Base-by-base conservation (phyloP, 2,888 invertebrate species). In the Pocota personata region DNA sequence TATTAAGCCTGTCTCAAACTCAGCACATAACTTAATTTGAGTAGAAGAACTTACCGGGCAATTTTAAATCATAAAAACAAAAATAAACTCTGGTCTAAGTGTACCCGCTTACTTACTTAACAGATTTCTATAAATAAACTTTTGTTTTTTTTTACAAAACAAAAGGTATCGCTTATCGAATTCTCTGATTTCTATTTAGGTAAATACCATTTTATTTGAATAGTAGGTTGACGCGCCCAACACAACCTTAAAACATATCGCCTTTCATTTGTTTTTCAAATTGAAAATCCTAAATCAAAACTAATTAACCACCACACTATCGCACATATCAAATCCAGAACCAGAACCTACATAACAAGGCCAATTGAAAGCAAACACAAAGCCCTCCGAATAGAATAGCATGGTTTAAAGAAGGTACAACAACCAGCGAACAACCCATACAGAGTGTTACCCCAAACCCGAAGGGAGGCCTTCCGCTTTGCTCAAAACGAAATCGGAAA, bases 231-330 rank as follows among this genome's bases (percentile, higher is more conserved):
- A n/a, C n/a, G n/a, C n/a, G n/a, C 32, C 32, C 1, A 32, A 32
- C 32, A 10, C 5, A 3, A 30, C n/a, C 37, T 4, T 2, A n/a
- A 0, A 40, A 7, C 48, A 21, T 48, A 48, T 48, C 48, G 10
- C 21, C 21, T 48, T 48, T 21, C 48, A 48, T 48, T 19, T 48
- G 48, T 19, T 48, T 10, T 19, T 12, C 12, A 21, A 48, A 48
- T 16, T 32, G 32, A 10, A n/a, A 35, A 21, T 21, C 27, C 76
- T 27, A 12, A 5, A 48, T 60, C 52, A 35, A 24, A 52, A 52
- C 52, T 62, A 69, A 82, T 57, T 76, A 69, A 76, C 19, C 21
- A 16, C 57, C 62, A 55, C 66, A 58, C 60, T 43, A 60, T 24
- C 8, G 46, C 27, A 76, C 46, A 55, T 40, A 55, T 60, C 66